Base-by-base conservation (phyloP, 2,797 vertebrate genomes). In the Aldrovandia affinis region DNA sequence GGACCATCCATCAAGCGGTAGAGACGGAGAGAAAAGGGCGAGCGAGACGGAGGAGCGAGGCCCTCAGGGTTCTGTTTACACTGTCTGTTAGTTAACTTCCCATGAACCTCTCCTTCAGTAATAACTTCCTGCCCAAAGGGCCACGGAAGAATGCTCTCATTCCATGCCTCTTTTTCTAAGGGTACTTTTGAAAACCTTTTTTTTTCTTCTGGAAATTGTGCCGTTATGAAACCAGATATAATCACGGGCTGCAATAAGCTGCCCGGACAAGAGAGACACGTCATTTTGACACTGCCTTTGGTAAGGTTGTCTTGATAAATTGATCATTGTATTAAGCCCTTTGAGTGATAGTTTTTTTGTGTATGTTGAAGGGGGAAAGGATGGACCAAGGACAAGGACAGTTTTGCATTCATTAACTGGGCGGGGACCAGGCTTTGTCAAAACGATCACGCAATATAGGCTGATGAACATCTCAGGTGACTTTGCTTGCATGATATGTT, bases 1-100 rank as follows among this genome's bases (percentile, higher is more conserved):
- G 33, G 82, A n/a, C 30, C 30, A 83, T 83, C 82, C 70, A 78
- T 83, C 82, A 83, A 78, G 81, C 28, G 28, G 44, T 10, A 14
- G 70, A 83, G 65, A 83, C 47, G 68, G 47, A 61, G 47, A 54
- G 81, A 36, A 68, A 83, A 83, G 68, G 70, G 33, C 81, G 42
- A 52, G 39, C 25, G 54, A 81, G 57, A 75, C 10, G 8, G 28
- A 81, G 52, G 50, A 22, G 30, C 61, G 10, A 2, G 39, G 78
- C 61, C 78, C 78, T 33, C 14, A 57, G 83, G 78, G 79, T 57
- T 73, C 63, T 70, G 47, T 84, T 68, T 39, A 73, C 65, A 75
- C 18, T 81, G 50, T 52, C 22, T 81, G 12, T 81, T 85, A 73
- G 63, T 68, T 81, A 18, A 75, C 79, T 52, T 85, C 79, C 14